Evolutionary conservation across 2,113 vertebrate genomes (phyloP).

Genomic region (Pluvialis apricaria): DNA sequence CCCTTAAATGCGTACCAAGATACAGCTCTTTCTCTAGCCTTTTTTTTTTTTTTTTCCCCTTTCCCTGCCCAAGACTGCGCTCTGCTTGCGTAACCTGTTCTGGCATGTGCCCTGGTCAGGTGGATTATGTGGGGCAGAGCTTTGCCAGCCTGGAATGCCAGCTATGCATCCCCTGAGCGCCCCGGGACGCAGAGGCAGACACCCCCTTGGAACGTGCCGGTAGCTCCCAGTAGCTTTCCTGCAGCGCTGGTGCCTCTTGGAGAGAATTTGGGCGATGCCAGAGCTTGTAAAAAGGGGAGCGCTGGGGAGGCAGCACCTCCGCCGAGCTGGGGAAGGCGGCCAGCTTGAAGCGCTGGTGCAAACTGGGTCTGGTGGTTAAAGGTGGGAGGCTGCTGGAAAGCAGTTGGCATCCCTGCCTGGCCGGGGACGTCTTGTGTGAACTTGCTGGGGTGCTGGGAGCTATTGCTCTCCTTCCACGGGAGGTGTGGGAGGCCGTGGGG

Average conservation of each 20-base stretch:
- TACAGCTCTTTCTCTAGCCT: neutral
- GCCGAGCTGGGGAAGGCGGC: neutral
- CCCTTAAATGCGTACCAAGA: fast-evolving
- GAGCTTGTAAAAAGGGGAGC: neutral
- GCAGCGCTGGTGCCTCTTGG: neutral
- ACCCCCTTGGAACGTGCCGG: neutral
- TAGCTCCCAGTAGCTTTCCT: neutral
- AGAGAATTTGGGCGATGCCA: neutral
- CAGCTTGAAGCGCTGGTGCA: neutral
- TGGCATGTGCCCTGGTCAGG: constrained; percentile 43
- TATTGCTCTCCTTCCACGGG: neutral
- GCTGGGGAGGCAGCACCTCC: neutral
- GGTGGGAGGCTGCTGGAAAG: neutral
- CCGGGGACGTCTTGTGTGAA: neutral
- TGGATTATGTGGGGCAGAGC: constrained; percentile 18
- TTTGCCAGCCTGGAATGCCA: constrained; percentile 63
- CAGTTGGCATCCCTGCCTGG: neutral
- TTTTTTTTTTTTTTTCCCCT: neutral
- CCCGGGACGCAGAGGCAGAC: neutral
- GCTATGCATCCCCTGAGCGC: constrained; percentile 14
- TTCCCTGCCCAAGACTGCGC: neutral
- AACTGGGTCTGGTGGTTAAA: neutral
- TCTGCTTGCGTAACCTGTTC: constrained; percentile 13
- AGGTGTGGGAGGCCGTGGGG: neutral
- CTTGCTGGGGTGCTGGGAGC: neutral